phyloP scores from a whole-genome alignment of 2,113 vertebrate species.

The Microtus pennsylvanicus region DNA sequence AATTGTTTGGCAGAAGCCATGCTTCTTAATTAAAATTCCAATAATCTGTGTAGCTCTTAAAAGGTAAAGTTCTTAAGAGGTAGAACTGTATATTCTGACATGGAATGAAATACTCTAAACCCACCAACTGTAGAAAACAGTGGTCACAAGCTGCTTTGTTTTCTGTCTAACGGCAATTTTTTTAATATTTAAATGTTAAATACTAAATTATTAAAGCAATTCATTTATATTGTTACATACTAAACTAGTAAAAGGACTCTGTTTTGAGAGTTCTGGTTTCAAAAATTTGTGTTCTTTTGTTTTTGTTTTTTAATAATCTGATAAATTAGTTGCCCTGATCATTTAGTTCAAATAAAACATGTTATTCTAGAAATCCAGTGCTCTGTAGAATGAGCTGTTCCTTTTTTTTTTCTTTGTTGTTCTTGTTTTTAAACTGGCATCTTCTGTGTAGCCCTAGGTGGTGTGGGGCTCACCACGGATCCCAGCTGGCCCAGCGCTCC shows the following conservation, averaged over 20 bases:
- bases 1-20: slow-evolving; percentile 18
- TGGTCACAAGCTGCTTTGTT: neutral
- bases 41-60: neutral
- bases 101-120: neutral
- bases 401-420: neutral
- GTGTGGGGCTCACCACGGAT: neutral
- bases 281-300: neutral
- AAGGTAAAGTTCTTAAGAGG: no score
- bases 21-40: slow-evolving; percentile 58
- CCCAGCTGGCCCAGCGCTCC: no score
- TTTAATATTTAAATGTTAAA: neutral
- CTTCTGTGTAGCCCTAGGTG: no score
- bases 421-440: neutral
- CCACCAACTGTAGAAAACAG: neutral
- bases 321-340: neutral
- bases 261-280: neutral
- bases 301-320: slow-evolving; percentile 17
- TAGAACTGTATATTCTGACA: neutral
- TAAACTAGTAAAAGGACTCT: neutral
- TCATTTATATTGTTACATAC: neutral
- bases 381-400: neutral
- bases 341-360: neutral
- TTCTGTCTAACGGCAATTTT: slow-evolving; percentile 17
- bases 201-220: neutral
- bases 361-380: neutral